Conservation (phyloP, 92 coral and sea anemone species). For the Diadumene lineata region DNA sequence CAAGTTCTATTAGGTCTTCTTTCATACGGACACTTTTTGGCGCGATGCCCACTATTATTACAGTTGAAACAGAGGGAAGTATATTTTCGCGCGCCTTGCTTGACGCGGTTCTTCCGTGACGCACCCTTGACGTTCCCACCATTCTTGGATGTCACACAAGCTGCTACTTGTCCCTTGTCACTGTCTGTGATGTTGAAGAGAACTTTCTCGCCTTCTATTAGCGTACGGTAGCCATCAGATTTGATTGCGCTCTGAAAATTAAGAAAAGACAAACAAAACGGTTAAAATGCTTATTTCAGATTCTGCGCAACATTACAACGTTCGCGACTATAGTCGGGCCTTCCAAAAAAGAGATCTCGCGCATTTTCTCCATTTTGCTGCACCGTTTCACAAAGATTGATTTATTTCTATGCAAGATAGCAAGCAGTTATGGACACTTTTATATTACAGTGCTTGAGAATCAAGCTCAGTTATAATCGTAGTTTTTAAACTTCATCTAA, state of each 20-base stretch:
- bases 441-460: too few species aligned
- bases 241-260: slow-evolving; percentile 79
- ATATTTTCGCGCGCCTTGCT: slow-evolving; percentile 94
- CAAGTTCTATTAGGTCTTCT: slow-evolving; percentile 61
- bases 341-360: too few species aligned
- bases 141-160: slow-evolving; percentile 73
- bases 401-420: too few species aligned
- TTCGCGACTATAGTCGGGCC: too few species aligned
- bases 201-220: slow-evolving; percentile 88
- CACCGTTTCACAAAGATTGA: too few species aligned
- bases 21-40: slow-evolving; percentile 76
- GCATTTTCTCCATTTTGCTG: too few species aligned
- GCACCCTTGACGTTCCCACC: slow-evolving; percentile 80
- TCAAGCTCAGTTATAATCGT: too few species aligned
- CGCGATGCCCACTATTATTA: slow-evolving; percentile 79
- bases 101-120: slow-evolving; percentile 75
- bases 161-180: slow-evolving; percentile 84
- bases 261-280: too few species aligned
- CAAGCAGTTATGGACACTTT: too few species aligned
- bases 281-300: too few species aligned
- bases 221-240: slow-evolving; percentile 81
- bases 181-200: slow-evolving; percentile 71
- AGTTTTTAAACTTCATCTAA: too few species aligned
- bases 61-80: slow-evolving; percentile 94
- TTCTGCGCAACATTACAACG: too few species aligned